Conservation (phyloP, 1,140 invertebrate genomes). For the Drepana arcuata region DNA sequence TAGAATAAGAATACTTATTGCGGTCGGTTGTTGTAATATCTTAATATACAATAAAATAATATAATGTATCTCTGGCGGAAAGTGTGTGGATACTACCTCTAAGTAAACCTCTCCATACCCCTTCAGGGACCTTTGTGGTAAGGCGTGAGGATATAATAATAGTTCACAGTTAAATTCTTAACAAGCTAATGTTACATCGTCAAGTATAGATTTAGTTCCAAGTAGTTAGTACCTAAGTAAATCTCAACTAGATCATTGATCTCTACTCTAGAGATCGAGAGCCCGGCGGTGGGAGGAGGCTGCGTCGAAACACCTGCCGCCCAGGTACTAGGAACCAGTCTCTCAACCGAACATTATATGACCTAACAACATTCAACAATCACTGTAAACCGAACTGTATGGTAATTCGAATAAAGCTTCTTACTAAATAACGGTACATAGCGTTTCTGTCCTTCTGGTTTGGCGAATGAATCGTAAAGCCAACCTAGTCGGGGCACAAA, state of each 20-base stretch:
- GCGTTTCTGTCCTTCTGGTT: conserved; percentile 11
- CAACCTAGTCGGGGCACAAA: conserved; percentile 58
- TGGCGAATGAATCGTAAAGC: conserved; percentile 13
- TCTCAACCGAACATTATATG: conserved; percentile 14
- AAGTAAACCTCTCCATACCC: too few relatives aligned
- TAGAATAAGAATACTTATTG: too few relatives aligned
- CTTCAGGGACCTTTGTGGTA: too few relatives aligned
- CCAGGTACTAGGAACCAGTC: conserved; percentile 61
- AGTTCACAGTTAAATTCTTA: background rate
- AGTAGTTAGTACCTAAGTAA: conserved; percentile 39
- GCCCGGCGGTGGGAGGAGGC: conserved; percentile 61
- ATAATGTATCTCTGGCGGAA: too few relatives aligned
- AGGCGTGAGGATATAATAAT: background rate
- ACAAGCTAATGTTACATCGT: background rate
- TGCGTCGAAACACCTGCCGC: conserved; percentile 62
- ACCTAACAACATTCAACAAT: conserved; percentile 6
- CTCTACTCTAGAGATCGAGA: conserved; percentile 47
- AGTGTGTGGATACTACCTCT: too few relatives aligned
- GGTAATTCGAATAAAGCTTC: conserved; percentile 20
- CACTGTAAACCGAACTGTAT: conserved; percentile 26
- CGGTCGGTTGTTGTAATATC: background rate
- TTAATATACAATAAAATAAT: background rate
- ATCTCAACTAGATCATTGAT: conserved; percentile 64
- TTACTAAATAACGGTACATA: conserved; percentile 4
- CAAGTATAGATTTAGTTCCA: conserved; percentile 9